Evolutionary conservation across 2,888 invertebrate genomes (phyloP).

Genomic region (Tromatobia lineatoria): DNA sequence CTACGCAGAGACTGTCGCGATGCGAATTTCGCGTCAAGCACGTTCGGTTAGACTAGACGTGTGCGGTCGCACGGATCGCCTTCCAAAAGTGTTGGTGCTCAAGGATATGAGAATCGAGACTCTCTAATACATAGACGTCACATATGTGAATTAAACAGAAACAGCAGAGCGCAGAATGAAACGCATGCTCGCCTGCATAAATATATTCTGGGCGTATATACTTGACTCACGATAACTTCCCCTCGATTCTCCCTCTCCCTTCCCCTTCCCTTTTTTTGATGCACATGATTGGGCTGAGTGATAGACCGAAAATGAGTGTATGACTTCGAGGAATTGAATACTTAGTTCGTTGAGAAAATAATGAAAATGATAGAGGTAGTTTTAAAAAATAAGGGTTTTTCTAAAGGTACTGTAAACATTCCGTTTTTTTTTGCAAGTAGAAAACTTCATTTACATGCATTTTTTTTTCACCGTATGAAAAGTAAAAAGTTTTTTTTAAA

Average conservation of each 20-base stretch:
- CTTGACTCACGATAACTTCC: slow-evolving; percentile 73
- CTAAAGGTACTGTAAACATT: too few relatives aligned
- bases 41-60: slow-evolving; percentile 50
- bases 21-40: slow-evolving; percentile 55
- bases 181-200: slow-evolving; percentile 74
- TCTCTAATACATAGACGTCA: slow-evolving; percentile 31
- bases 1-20: slow-evolving; percentile 37
- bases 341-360: too few relatives aligned
- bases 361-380: too few relatives aligned
- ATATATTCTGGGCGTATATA: slow-evolving; percentile 74
- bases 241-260: slow-evolving; percentile 14
- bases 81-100: slow-evolving; percentile 4
- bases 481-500: too few relatives aligned
- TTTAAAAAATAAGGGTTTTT: too few relatives aligned
- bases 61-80: slow-evolving; percentile 4
- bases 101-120: slow-evolving; percentile 51
- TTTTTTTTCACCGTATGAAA: too few relatives aligned
- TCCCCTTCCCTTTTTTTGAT: slow-evolving; percentile 49
- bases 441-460: too few relatives aligned
- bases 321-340: too few relatives aligned
- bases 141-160: slow-evolving; percentile 76
- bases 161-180: slow-evolving; percentile 72
- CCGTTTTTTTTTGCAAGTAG: too few relatives aligned
- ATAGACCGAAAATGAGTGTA: neutral
- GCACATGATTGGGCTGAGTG: slow-evolving; percentile 56